Conservation (phyloP, 2,113 vertebrate species). For the Tachysurus fulvidraco region DNA sequence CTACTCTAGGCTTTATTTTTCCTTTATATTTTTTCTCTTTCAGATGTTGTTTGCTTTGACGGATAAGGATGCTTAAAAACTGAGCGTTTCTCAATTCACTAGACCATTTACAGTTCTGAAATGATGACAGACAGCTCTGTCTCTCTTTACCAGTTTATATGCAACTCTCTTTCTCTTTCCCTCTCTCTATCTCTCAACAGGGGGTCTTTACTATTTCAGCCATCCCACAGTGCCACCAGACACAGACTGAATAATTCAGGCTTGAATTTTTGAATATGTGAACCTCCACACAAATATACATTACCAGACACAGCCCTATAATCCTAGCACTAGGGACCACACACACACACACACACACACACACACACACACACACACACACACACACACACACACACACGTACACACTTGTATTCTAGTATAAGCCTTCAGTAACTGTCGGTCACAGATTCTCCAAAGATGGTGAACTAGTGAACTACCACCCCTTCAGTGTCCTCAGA, state of each 20-base stretch:
- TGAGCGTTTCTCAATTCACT: background rate
- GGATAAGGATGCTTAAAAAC: background rate
- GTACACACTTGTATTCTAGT: background rate
- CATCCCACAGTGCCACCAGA: constrained; percentile 20
- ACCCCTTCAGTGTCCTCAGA: constrained; percentile 20
- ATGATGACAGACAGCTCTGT: background rate
- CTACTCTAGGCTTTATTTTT: constrained; percentile 12
- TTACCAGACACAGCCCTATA: constrained; percentile 10
- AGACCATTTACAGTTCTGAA: constrained; percentile 29
- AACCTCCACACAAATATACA: background rate
- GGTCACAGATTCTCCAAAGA: constrained; percentile 26
- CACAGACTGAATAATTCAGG: constrained; percentile 72
- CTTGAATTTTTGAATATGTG: constrained; percentile 38
- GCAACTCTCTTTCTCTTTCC: background rate
- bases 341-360: constrained; percentile 30
- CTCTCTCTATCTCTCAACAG: constrained; percentile 9
- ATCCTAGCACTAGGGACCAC: constrained; percentile 36
- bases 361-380: constrained; percentile 33
- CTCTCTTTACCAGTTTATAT: background rate
- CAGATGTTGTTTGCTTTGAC: constrained; percentile 16
- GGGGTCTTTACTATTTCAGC: constrained; percentile 53
- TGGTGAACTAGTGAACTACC: constrained; percentile 23
- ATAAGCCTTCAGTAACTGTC: constrained; percentile 18
- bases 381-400: background rate
- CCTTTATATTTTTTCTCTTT: background rate